A percentile compares a stretch with the other conserved stretches of the same genome.
Conservation (phyloP, 2,888 invertebrate species). For the Rotaria magnacalcarata region DNA sequence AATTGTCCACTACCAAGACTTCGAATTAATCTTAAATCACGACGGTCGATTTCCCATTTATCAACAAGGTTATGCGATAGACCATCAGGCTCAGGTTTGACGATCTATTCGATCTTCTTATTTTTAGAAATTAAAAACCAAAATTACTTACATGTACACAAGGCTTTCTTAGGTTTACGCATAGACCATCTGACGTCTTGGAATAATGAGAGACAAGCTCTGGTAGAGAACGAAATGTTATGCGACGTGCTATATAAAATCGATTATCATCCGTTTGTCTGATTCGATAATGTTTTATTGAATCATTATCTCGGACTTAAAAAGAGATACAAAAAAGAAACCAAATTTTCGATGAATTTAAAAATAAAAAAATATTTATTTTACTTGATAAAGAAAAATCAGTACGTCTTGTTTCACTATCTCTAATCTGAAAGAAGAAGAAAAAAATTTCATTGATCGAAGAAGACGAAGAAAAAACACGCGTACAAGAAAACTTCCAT, state of each 20-base stretch:
- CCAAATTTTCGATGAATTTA: background rate
- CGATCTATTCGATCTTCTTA: conserved; percentile 65
- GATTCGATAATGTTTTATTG: conserved; percentile 97
- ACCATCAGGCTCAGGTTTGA: conserved; percentile 96
- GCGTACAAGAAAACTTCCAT: conserved; percentile 74
- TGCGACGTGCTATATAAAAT: conserved; percentile 95
- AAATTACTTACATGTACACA: conserved; percentile 56
- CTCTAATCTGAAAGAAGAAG: conserved; percentile 67
- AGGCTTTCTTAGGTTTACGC: conserved; percentile 74
- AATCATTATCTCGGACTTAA: conserved; percentile 92
- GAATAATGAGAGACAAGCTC: conserved; percentile 96
- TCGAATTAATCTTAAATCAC: background rate
- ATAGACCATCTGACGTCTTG: conserved; percentile 95
- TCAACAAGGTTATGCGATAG: conserved; percentile 93
- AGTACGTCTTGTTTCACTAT: conserved; percentile 95
- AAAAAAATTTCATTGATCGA: no score
- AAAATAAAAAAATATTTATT: conserved; percentile 43
- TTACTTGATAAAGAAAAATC: conserved; percentile 96
- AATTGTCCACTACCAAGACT: conserved; percentile 90
- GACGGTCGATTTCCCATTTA: conserved; percentile 80
- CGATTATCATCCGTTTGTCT: conserved; percentile 81
- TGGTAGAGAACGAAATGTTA: conserved; percentile 90
- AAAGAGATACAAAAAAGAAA: background rate
- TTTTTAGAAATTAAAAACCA: no score
- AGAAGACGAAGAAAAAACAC: no score